These are phyloP conservation scores for Syngnathus rostellatus DNA, from an alignment of 2,797 vertebrate species.

Conservation along the genomic window DNA sequence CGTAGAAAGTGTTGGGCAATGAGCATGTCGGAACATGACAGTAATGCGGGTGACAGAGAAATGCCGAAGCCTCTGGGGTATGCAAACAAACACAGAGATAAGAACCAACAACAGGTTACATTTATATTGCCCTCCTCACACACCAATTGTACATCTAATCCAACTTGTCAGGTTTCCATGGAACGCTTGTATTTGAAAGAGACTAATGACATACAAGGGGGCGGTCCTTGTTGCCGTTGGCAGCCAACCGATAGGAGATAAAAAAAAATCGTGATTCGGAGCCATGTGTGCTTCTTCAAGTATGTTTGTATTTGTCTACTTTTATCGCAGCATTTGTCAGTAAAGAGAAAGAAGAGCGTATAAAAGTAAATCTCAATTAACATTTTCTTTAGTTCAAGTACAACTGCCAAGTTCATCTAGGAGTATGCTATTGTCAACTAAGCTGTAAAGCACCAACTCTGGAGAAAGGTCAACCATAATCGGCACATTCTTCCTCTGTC, in stretches of 20 bases:
- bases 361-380: no score
- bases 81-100: slow-evolving; percentile 61
- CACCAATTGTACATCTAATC: not conserved
- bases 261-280: no score
- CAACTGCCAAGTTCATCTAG: not conserved
- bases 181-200: not conserved
- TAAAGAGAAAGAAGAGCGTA: not conserved
- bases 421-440: no score
- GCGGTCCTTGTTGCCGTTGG: not conserved
- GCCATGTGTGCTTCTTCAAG: not conserved
- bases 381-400: no score
- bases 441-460: not conserved
- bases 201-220: not conserved
- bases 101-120: slow-evolving; percentile 19
- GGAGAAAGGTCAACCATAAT: not conserved
- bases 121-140: not conserved
- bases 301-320: not conserved
- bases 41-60: slow-evolving; percentile 47
- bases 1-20: slow-evolving; percentile 25
- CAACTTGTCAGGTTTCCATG: not conserved
- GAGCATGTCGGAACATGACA: slow-evolving; percentile 61
- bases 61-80: slow-evolving; percentile 55
- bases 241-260: no score
- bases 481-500: not conserved
- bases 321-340: not conserved